Evolutionary conservation across 2,113 vertebrate genomes (phyloP).

Genomic region (Hydropotes inermis): DNA sequence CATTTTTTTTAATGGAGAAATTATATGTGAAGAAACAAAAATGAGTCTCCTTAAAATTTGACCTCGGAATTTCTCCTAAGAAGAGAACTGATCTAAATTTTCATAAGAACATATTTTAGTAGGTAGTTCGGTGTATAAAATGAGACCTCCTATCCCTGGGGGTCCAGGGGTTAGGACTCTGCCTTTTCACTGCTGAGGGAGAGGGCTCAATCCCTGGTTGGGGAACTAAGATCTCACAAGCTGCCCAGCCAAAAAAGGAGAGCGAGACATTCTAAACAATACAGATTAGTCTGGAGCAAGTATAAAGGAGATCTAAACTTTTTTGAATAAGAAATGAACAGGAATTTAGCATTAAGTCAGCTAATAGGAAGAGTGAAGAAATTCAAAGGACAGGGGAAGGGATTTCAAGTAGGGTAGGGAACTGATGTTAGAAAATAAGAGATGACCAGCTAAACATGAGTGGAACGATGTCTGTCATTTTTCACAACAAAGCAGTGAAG

Average conservation of each 20-base stretch:
- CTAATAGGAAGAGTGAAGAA: background rate
- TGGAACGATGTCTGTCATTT: background rate
- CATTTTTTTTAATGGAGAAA: background rate
- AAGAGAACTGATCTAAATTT: background rate
- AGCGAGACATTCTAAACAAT: background rate
- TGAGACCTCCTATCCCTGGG: background rate
- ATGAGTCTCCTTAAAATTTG: constrained; percentile 3
- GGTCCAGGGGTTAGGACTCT: background rate
- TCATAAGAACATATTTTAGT: background rate
- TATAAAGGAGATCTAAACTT: background rate
- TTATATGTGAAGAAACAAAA: background rate
- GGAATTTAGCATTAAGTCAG: background rate
- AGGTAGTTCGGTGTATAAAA: background rate
- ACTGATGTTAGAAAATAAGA: background rate
- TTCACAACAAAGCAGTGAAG: background rate
- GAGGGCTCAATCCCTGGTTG: background rate
- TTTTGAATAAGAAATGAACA: background rate
- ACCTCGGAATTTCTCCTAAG: background rate
- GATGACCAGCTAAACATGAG: background rate
- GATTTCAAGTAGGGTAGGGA: background rate
- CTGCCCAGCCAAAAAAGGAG: background rate
- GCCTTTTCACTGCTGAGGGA: background rate
- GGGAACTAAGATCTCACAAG: background rate
- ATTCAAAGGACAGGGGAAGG: background rate
- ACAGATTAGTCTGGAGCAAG: background rate